Conservation (phyloP, 2,113 vertebrate genomes). For the Platichthys stellatus region DNA sequence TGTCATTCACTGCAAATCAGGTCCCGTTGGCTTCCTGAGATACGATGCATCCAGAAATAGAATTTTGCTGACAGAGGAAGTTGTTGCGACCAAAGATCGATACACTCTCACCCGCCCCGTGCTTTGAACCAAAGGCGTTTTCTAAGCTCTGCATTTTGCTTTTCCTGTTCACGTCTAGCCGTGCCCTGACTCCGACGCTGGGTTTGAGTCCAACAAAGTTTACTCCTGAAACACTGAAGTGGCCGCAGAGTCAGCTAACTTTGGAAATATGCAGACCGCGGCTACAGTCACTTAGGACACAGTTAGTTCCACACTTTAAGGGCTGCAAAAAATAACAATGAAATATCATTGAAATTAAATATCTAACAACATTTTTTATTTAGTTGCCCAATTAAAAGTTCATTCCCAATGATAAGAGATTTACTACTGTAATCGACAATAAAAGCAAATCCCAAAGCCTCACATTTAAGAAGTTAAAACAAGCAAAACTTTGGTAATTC, state of each 20-base stretch:
- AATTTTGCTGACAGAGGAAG: conserved; percentile 82
- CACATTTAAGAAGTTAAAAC: too few species aligned
- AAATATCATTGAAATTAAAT: too few species aligned
- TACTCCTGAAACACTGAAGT: conserved; percentile 14
- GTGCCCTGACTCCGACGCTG: conserved; percentile 9
- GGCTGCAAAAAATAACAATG: too few species aligned
- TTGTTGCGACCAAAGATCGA: conserved; percentile 78
- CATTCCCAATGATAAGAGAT: too few species aligned
- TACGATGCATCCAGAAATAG: conserved; percentile 75
- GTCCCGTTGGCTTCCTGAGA: conserved; percentile 75
- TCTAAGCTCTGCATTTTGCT: conserved; percentile 69
- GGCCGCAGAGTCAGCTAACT: conserved; percentile 9
- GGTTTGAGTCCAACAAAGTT: conserved; percentile 51
- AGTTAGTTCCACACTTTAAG: neutral
- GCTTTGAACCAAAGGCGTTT: conserved; percentile 62
- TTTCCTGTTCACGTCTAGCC: conserved; percentile 43
- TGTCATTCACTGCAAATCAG: conserved; percentile 70
- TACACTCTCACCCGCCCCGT: conserved; percentile 49
- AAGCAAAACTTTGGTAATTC: too few species aligned
- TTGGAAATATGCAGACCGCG: conserved; percentile 16
- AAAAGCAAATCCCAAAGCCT: too few species aligned
- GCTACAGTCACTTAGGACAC: neutral
- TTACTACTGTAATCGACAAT: too few species aligned
- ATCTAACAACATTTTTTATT: too few species aligned
- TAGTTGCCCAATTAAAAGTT: neutral